Percentiles rank a stretch among this genome's conserved stretches.
Evolutionary conservation across 2,888 invertebrate genomes (phyloP).

Genomic region (Plusia festucae): DNA sequence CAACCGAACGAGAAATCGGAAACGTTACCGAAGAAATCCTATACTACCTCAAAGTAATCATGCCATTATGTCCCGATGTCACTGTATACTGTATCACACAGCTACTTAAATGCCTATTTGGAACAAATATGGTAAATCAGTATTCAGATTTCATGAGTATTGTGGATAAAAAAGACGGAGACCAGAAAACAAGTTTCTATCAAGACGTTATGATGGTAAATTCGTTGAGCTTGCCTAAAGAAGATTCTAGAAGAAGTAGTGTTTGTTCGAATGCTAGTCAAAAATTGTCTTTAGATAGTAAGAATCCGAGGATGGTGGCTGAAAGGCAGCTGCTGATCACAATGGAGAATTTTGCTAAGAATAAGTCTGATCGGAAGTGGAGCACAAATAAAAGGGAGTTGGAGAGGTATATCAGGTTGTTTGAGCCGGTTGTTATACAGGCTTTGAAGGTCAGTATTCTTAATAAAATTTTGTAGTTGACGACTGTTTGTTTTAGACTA

Average conservation of each 20-base stretch:
- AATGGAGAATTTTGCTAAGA: slow-evolving; percentile 84
- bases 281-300: slow-evolving; percentile 73
- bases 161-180: slow-evolving; percentile 57
- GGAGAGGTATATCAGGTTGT: slow-evolving; percentile 96
- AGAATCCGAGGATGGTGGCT: slow-evolving; percentile 76
- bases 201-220: slow-evolving; percentile 78
- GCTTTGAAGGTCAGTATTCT: slow-evolving; percentile 93
- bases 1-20: slow-evolving; percentile 92
- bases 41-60: slow-evolving; percentile 92
- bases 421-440: slow-evolving; percentile 98
- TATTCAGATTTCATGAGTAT: slow-evolving; percentile 81
- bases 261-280: slow-evolving; percentile 77
- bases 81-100: slow-evolving; percentile 94
- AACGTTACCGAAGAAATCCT: slow-evolving; percentile 94
- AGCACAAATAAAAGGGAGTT: slow-evolving; percentile 85
- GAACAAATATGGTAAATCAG: slow-evolving; percentile 91
- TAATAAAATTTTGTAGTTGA: neutral
- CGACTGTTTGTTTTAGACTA: no score
- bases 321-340: slow-evolving; percentile 79
- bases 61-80: slow-evolving; percentile 91
- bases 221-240: slow-evolving; percentile 53
- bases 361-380: slow-evolving; percentile 84
- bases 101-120: slow-evolving; percentile 93
- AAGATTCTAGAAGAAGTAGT: slow-evolving; percentile 73
- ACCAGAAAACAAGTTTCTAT: slow-evolving; percentile 67